Conservation (phyloP, 2,888 invertebrate species). For the Cosmia pyralina region DNA sequence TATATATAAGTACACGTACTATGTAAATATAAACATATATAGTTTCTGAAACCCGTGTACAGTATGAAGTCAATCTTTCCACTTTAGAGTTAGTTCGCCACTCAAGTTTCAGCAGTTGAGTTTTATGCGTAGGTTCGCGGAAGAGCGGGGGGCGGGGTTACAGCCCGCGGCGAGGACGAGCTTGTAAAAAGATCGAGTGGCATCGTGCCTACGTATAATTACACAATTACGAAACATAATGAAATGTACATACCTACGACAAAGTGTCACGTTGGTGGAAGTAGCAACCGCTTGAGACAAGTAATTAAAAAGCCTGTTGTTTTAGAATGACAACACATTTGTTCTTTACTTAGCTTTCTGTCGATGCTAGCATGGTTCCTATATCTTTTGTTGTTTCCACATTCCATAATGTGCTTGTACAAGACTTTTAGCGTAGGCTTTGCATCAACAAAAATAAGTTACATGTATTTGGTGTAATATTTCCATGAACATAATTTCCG, state of each 20-base stretch:
- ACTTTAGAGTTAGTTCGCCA: conserved; percentile 57
- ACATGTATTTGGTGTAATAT: not conserved
- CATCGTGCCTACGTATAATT: conserved; percentile 54
- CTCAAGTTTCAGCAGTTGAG: conserved; percentile 58
- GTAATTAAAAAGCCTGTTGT: conserved; percentile 34
- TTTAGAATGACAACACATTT: conserved; percentile 21
- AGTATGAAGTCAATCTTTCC: conserved; percentile 59
- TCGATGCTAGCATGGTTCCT: not conserved
- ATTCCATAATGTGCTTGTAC: not conserved
- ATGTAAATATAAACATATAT: conserved; percentile 13
- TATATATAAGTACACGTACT: conserved; percentile 5
- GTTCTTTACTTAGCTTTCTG: conserved; percentile 16
- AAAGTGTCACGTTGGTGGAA: conserved; percentile 26
- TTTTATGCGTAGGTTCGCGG: conserved; percentile 52
- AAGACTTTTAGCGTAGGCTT: not conserved
- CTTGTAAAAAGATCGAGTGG: conserved; percentile 60
- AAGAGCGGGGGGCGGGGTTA: conserved; percentile 2
- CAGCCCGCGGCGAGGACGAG: conserved; percentile 60
- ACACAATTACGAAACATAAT: conserved; percentile 45
- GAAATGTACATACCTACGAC: conserved; percentile 23
- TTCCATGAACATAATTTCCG: conserved; percentile 27
- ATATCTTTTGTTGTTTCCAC: not conserved
- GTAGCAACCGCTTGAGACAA: conserved; percentile 25
- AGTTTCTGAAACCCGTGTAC: conserved; percentile 22
- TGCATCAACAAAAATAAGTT: not conserved